Percentiles rank a stretch among this genome's conserved stretches.
These are phyloP conservation scores for Entelurus aequoreus DNA, from an alignment of 2,113 vertebrate genomes.

Conservation along the genomic window DNA sequence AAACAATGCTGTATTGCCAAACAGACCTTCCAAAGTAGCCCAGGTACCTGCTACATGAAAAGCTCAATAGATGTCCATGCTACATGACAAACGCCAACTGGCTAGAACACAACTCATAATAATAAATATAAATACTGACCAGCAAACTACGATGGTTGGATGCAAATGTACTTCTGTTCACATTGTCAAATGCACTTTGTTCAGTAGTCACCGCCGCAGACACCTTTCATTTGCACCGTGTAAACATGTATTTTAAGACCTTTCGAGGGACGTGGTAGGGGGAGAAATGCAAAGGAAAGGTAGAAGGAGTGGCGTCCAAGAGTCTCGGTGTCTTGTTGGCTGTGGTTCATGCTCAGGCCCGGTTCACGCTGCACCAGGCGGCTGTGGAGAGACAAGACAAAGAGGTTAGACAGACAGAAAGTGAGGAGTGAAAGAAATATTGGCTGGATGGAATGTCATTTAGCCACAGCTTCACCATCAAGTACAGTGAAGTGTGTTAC, in stretches of 20 bases:
- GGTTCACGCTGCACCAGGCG: conserved; percentile 88
- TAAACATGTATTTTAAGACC: conserved; percentile 79
- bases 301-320: conserved; percentile 39
- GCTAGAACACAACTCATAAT: conserved; percentile 19
- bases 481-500: no score
- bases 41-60: conserved; percentile 52
- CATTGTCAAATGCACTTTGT: conserved; percentile 49
- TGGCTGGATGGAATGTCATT: no score
- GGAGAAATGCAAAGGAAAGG: conserved; percentile 17
- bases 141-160: conserved; percentile 34
- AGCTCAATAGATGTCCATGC: conserved; percentile 44
- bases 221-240: conserved; percentile 64
- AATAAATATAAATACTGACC: conserved; percentile 30
- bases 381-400: conserved; percentile 62
- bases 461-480: no score
- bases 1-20: conserved; percentile 1
- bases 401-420: not conserved
- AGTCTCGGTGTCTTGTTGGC: conserved; percentile 42
- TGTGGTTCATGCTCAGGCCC: conserved; percentile 70
- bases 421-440: not conserved
- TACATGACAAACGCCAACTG: conserved; percentile 52
- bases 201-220: conserved; percentile 59
- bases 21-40: conserved; percentile 15
- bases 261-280: conserved; percentile 6
- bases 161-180: conserved; percentile 30